Evolutionary conservation across 2,888 invertebrate species (phyloP).

Genomic region (Agrenia bidenticulata): DNA sequence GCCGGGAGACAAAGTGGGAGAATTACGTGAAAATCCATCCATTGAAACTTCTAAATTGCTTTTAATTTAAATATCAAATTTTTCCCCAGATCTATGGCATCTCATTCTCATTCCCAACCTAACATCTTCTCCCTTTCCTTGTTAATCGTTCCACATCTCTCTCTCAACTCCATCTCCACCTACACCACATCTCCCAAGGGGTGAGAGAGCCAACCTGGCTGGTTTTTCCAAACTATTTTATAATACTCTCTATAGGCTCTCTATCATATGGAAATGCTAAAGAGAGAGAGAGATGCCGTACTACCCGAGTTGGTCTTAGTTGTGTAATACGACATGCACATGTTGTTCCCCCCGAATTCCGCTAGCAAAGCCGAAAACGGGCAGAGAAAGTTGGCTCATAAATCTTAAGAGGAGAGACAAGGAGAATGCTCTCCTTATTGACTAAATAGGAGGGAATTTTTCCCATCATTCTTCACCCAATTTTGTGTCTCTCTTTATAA

Average conservation of each 20-base stretch:
- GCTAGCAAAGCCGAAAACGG: too few relatives aligned
- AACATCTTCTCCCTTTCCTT: not conserved
- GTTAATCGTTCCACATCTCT: constrained; percentile 7
- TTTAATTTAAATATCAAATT: constrained; percentile 26
- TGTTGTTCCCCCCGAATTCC: too few relatives aligned
- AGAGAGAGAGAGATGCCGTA: too few relatives aligned
- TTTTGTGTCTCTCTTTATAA: constrained; percentile 5
- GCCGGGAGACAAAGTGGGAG: constrained; percentile 15
- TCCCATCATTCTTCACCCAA: constrained; percentile 21
- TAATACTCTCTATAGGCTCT: too few relatives aligned
- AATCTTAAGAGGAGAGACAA: constrained; percentile 19
- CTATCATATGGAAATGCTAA: too few relatives aligned
- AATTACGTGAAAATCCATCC: constrained; percentile 19
- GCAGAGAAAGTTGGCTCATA: constrained; percentile 18
- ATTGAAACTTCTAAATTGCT: constrained; percentile 24
- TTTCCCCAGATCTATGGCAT: constrained; percentile 14
- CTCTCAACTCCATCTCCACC: too few relatives aligned
- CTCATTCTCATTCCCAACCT: constrained; percentile 6
- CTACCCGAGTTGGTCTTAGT: too few relatives aligned
- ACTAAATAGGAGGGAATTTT: constrained; percentile 24
- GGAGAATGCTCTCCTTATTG: constrained; percentile 24
- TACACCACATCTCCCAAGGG: too few relatives aligned
- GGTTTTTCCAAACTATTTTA: not conserved
- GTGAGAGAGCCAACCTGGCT: constrained; percentile 1
- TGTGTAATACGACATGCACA: too few relatives aligned